These are phyloP conservation scores for Pomacea maculata DNA, from an alignment of 1,140 invertebrate genomes.

Conservation along the genomic window DNA sequence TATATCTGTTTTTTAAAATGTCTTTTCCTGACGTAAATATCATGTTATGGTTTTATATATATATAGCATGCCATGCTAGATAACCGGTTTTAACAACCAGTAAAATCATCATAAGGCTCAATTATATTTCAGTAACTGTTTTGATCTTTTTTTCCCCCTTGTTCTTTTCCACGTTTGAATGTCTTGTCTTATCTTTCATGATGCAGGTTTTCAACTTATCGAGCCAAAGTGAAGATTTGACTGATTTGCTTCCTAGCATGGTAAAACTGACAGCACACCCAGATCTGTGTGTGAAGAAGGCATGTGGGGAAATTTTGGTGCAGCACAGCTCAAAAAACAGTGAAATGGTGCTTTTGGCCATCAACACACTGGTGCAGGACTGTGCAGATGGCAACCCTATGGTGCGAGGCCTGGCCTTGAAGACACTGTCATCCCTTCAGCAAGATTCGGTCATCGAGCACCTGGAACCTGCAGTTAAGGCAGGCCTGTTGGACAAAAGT, in stretches of 20 bases:
- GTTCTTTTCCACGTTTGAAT: not conserved
- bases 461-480: constrained; percentile 27
- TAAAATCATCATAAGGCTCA: not conserved
- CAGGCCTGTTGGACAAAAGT: constrained; percentile 40
- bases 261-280: constrained; percentile 49
- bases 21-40: no score
- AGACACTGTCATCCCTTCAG: constrained; percentile 40
- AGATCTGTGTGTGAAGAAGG: constrained; percentile 51
- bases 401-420: constrained; percentile 45
- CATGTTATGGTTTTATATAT: no score
- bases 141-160: not conserved
- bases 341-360: constrained; percentile 43
- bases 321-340: constrained; percentile 33
- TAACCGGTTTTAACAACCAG: not conserved
- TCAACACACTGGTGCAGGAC: constrained; percentile 52
- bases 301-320: constrained; percentile 40
- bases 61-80: no score
- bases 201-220: constrained; percentile 27
- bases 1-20: not conserved
- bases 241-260: constrained; percentile 34
- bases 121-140: not conserved
- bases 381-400: constrained; percentile 46
- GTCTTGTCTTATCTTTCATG: not conserved
- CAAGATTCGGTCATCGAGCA: constrained; percentile 42
- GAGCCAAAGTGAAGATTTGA: constrained; percentile 22